Percentiles rank a stretch among this genome's conserved stretches.
Evolutionary conservation across 2,113 vertebrate genomes (phyloP).

Genomic region (Argyrosomus japonicus): DNA sequence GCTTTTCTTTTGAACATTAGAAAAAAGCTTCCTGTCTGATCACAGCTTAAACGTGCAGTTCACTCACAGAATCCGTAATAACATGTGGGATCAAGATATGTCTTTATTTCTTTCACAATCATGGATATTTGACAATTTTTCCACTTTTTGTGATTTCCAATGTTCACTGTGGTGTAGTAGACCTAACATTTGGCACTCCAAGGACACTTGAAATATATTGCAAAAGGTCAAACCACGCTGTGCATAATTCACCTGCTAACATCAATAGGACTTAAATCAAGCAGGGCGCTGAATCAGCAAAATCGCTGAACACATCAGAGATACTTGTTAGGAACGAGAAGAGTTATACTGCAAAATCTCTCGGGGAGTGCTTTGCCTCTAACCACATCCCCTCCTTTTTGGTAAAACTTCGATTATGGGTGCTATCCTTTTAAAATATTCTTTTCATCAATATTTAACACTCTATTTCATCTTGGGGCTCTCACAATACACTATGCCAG

Average conservation of each 20-base stretch:
- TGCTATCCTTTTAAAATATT: slow-evolving; percentile 71
- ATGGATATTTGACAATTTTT: neutral
- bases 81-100: slow-evolving; percentile 1
- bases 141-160: slow-evolving; percentile 18
- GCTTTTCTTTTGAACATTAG: neutral
- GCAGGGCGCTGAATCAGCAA: slow-evolving; percentile 61
- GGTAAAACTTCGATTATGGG: slow-evolving; percentile 67
- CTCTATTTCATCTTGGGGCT: slow-evolving; percentile 70
- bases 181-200: slow-evolving; percentile 30
- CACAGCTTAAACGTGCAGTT: slow-evolving; percentile 1
- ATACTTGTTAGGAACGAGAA: slow-evolving; percentile 58
- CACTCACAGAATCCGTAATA: neutral
- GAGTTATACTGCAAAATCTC: slow-evolving; percentile 60
- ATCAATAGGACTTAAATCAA: slow-evolving; percentile 64
- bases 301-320: slow-evolving; percentile 58
- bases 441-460: slow-evolving; percentile 80
- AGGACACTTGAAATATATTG: slow-evolving; percentile 42
- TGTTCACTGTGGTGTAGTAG: neutral
- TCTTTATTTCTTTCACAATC: neutral
- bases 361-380: slow-evolving; percentile 61
- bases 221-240: slow-evolving; percentile 41
- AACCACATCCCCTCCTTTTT: slow-evolving; percentile 65
- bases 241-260: slow-evolving; percentile 59
- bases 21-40: slow-evolving; percentile 11
- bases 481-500: slow-evolving; percentile 63